phyloP scores from a whole-genome alignment of 2,888 invertebrate species.

The Galerucella nymphaeae region DNA sequence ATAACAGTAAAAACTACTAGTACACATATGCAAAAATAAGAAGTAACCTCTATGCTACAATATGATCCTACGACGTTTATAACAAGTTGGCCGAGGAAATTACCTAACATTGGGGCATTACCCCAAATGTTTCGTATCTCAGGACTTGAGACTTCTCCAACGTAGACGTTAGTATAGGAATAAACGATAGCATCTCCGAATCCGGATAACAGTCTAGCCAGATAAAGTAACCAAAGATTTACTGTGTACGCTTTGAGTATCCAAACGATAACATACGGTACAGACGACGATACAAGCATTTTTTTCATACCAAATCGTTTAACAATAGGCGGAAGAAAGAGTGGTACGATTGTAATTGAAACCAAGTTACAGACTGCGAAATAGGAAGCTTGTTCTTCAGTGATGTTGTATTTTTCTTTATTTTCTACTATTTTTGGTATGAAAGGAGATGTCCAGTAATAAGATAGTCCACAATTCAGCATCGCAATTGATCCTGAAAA shows the following conservation, averaged over 20 bases:
- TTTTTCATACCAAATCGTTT: constrained; percentile 12
- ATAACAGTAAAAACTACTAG: constrained; percentile 69
- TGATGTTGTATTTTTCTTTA: constrained; percentile 48
- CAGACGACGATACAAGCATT: background rate
- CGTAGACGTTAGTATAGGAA: constrained; percentile 48
- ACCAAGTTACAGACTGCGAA: constrained; percentile 51
- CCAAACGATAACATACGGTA: constrained; percentile 9
- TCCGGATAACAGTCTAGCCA: constrained; percentile 15
- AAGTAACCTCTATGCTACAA: constrained; percentile 67
- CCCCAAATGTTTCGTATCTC: constrained; percentile 56
- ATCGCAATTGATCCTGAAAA: constrained; percentile 41
- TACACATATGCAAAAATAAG: constrained; percentile 69
- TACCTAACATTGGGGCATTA: constrained; percentile 48
- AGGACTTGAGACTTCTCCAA: constrained; percentile 55
- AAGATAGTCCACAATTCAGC: constrained; percentile 46
- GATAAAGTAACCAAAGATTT: constrained; percentile 17
- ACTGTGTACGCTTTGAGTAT: constrained; percentile 6
- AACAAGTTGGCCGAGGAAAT: constrained; percentile 53
- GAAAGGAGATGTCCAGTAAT: constrained; percentile 33
- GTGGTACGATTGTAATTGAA: constrained; percentile 16
- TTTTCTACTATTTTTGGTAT: constrained; percentile 29
- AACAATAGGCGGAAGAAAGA: constrained; percentile 5
- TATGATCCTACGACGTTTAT: constrained; percentile 69
- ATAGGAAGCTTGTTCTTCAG: constrained; percentile 57
- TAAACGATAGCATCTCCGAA: constrained; percentile 47